Evolutionary conservation across 2,113 vertebrate genomes (phyloP).

Genomic region (Tachysurus vachellii): DNA sequence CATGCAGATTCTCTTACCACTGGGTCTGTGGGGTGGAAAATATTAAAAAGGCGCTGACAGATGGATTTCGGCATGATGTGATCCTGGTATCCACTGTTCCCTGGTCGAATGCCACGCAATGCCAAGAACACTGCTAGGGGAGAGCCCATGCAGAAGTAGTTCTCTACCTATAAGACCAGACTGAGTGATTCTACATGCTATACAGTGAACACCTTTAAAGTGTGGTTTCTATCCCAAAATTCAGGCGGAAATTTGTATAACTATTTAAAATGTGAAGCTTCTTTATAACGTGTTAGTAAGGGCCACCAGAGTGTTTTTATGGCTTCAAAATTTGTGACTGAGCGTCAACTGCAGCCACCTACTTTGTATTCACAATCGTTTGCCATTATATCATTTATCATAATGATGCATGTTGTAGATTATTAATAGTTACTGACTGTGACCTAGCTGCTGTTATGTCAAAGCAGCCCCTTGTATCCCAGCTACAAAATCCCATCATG

Average conservation of each 20-base stretch:
- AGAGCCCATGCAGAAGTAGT: slow-evolving; percentile 99
- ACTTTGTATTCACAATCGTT: neutral
- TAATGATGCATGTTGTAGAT: neutral
- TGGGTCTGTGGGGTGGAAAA: slow-evolving; percentile 97
- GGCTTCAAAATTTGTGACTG: neutral
- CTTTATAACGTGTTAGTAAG: neutral
- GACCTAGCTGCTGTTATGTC: neutral
- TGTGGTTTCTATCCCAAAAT: neutral
- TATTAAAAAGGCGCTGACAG: slow-evolving; percentile 89
- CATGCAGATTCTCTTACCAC: slow-evolving; percentile 81
- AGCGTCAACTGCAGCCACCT: neutral
- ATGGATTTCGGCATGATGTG: slow-evolving; percentile 92
- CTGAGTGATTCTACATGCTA: neutral
- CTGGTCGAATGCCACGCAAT: slow-evolving; percentile 90
- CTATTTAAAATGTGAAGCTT: neutral
- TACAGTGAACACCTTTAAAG: neutral
- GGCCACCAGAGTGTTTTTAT: neutral
- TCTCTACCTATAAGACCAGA: slow-evolving; percentile 83
- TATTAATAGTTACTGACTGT: neutral
- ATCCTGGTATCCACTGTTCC: slow-evolving; percentile 86
- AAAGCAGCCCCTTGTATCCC: neutral
- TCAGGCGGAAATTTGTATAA: neutral
- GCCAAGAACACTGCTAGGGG: slow-evolving; percentile 95
- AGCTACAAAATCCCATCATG: neutral
- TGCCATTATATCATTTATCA: neutral